These are phyloP conservation scores for Vidua chalybeata DNA, from an alignment of 2,113 vertebrate species.

Conservation along the genomic window DNA sequence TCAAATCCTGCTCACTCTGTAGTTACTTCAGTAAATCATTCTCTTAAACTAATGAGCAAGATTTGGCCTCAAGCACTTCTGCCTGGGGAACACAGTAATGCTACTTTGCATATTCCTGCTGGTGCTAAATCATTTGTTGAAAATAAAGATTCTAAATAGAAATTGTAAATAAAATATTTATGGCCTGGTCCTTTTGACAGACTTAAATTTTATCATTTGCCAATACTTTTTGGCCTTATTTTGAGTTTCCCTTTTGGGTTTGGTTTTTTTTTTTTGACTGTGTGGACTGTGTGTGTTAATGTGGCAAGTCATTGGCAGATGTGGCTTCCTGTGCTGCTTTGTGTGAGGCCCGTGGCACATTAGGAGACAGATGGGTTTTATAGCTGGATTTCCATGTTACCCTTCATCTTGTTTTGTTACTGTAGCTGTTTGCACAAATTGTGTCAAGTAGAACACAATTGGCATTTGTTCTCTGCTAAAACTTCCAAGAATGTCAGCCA, in stretches of 20 bases:
- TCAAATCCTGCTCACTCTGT: neutral
- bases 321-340: constrained; percentile 7
- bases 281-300: neutral
- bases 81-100: neutral
- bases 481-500: neutral
- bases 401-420: neutral
- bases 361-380: neutral
- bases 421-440: neutral
- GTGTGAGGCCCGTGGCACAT: neutral
- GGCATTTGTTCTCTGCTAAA: neutral
- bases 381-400: neutral
- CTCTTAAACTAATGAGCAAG: neutral
- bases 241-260: neutral
- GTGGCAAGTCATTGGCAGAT: neutral
- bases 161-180: constrained; percentile 46
- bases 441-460: neutral
- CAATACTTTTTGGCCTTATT: neutral
- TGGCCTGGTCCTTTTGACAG: constrained; percentile 35
- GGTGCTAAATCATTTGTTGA: constrained; percentile 43
- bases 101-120: constrained; percentile 37
- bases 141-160: constrained; percentile 13
- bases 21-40: neutral
- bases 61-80: neutral
- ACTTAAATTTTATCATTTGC: neutral
- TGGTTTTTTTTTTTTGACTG: neutral